Conservation (phyloP, 2,888 invertebrate species). For the Erpobdella octoculata region DNA sequence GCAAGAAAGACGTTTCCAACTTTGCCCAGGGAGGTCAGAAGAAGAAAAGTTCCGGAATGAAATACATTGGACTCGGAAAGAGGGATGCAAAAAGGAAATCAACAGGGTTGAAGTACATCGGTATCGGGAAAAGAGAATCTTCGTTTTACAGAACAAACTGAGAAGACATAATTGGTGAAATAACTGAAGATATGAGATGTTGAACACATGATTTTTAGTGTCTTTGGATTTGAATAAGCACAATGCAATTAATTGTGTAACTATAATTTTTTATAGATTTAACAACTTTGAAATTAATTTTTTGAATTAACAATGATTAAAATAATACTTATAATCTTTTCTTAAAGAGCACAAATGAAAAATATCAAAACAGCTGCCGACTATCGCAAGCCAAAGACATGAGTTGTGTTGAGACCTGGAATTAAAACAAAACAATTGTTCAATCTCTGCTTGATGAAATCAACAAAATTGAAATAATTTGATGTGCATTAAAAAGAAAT, state of each 20-base stretch:
- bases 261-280: no score
- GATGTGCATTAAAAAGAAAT: neutral
- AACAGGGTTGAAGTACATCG: neutral
- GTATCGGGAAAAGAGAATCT: neutral
- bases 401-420: neutral
- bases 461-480: neutral
- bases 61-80: constrained; percentile 2
- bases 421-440: no score
- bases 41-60: constrained; percentile 1
- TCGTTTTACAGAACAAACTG: neutral
- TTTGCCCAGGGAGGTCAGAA: neutral
- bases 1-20: no score
- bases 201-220: no score
- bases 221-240: no score
- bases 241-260: no score
- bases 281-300: neutral
- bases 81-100: neutral
- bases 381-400: neutral
- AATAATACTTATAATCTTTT: neutral
- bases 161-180: neutral
- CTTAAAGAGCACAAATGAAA: neutral
- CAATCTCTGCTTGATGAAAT: no score
- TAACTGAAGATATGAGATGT: no score
- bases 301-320: neutral
- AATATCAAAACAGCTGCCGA: neutral